Evolutionary conservation across 2,113 vertebrate species (phyloP).

Genomic region (Smithornis capensis): DNA sequence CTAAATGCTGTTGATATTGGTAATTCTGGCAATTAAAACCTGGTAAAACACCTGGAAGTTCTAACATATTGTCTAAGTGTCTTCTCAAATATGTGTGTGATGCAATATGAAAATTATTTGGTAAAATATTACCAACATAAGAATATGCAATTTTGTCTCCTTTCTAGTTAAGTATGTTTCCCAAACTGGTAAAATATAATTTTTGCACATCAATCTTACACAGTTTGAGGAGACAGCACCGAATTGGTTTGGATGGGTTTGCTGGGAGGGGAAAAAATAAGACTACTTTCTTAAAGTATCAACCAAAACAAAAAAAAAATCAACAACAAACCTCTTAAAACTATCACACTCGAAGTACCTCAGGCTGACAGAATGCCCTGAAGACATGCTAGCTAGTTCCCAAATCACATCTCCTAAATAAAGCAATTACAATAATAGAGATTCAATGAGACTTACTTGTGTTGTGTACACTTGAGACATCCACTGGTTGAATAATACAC

Average conservation of each 20-base stretch:
- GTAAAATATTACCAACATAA: neutral
- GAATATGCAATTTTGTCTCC: neutral
- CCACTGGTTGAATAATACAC: neutral
- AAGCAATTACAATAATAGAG: conserved; percentile 12
- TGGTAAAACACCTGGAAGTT: neutral
- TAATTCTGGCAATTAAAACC: neutral
- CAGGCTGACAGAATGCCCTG: neutral
- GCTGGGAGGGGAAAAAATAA: neutral
- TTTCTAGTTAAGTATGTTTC: neutral
- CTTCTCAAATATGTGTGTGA: neutral
- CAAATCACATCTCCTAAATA: neutral
- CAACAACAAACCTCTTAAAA: neutral
- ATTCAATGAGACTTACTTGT: neutral
- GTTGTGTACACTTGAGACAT: conserved; percentile 4
- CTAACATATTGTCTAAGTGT: neutral
- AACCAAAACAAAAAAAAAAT: too few species aligned
- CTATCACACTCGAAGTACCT: neutral
- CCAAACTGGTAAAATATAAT: neutral
- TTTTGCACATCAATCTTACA: neutral
- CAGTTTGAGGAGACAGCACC: neutral
- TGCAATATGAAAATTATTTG: neutral
- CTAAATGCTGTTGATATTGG: neutral
- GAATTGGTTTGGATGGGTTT: neutral
- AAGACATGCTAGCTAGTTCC: conserved; percentile 1
- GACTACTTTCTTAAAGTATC: neutral